Conservation (phyloP, 2,888 invertebrate species). For the Drosophila mayaguana region DNA sequence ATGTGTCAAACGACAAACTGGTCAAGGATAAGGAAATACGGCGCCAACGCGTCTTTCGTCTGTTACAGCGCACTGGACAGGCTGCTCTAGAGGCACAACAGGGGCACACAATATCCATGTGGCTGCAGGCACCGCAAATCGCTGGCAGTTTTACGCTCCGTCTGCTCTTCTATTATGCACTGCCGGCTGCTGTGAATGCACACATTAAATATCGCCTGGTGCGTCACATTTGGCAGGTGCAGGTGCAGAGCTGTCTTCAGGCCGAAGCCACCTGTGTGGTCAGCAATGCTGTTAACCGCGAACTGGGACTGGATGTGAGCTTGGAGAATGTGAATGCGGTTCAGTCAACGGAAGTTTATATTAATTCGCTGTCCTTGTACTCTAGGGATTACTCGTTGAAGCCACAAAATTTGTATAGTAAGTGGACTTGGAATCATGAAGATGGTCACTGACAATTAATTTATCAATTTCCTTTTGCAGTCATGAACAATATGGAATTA, state of each 20-base stretch:
- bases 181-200: slow-evolving; percentile 66
- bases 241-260: slow-evolving; percentile 87
- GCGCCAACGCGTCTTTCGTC: slow-evolving; percentile 83
- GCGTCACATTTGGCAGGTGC: slow-evolving; percentile 88
- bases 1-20: slow-evolving; percentile 83
- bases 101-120: slow-evolving; percentile 85
- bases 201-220: slow-evolving; percentile 87
- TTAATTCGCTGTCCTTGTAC: slow-evolving; percentile 81
- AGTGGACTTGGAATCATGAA: slow-evolving; percentile 37
- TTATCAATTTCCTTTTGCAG: slow-evolving; percentile 44
- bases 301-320: slow-evolving; percentile 88
- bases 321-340: slow-evolving; percentile 89
- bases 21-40: slow-evolving; percentile 85
- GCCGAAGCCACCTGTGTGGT: slow-evolving; percentile 86
- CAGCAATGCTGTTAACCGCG: slow-evolving; percentile 86
- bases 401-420: slow-evolving; percentile 78
- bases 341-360: slow-evolving; percentile 85
- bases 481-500: slow-evolving; percentile 83
- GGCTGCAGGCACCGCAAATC: slow-evolving; percentile 89
- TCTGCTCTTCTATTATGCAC: slow-evolving; percentile 91
- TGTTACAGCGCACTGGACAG: slow-evolving; percentile 69
- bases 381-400: slow-evolving; percentile 82
- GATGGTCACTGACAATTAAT: background rate
- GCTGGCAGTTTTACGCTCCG: slow-evolving; percentile 88
- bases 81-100: slow-evolving; percentile 82